Conservation (phyloP, 2,113 vertebrate species). For the Actenoides lindsayi region DNA sequence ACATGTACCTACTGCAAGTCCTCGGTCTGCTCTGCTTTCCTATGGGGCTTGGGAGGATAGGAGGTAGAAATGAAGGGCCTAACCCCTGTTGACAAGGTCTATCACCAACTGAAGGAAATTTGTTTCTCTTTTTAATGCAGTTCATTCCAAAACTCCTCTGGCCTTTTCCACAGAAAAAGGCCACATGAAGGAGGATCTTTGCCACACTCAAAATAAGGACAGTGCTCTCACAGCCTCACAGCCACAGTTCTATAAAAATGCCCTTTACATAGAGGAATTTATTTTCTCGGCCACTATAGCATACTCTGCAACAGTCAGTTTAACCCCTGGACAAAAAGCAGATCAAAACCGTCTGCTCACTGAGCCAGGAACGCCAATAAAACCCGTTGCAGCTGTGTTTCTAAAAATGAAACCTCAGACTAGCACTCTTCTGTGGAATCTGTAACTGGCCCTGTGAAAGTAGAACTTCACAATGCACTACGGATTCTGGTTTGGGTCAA, state of each 20-base stretch:
- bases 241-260: background rate
- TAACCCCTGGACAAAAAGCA: background rate
- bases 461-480: background rate
- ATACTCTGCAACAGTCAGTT: background rate
- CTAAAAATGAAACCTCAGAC: background rate
- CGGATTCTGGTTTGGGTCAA: background rate
- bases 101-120: background rate
- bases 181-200: background rate
- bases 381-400: background rate
- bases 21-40: background rate
- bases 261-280: background rate
- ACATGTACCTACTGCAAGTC: background rate
- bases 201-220: background rate
- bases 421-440: background rate
- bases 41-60: background rate
- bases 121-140: background rate
- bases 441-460: background rate
- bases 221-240: rapidly evolving
- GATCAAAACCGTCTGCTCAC: background rate
- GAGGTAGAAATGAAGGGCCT: background rate
- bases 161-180: background rate
- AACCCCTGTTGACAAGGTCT: background rate
- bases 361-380: background rate
- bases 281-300: background rate
- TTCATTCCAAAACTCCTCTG: background rate